These are phyloP conservation scores for Bombus vancouverensis DNA, from an alignment of 1,140 invertebrate species.

Conservation along the genomic window DNA sequence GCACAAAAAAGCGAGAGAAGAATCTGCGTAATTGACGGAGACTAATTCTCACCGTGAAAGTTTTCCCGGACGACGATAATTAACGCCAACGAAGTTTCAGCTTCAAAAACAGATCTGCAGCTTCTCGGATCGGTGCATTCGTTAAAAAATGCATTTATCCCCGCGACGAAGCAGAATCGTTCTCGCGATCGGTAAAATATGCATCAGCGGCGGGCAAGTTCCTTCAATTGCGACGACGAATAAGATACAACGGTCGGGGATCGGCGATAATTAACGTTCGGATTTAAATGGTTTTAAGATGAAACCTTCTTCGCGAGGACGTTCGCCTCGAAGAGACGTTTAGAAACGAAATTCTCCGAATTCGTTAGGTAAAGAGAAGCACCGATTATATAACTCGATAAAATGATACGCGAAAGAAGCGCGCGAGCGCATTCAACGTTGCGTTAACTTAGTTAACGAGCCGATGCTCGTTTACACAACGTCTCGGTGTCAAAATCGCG, in stretches of 20 bases:
- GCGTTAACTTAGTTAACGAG: neutral
- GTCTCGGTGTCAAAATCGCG: neutral
- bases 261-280: neutral
- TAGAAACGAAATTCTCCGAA: neutral
- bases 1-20: too few relatives aligned
- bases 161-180: neutral
- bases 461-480: neutral
- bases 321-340: neutral
- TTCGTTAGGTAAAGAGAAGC: neutral
- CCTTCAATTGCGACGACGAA: neutral
- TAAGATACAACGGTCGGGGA: neutral
- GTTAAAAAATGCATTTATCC: neutral
- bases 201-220: neutral
- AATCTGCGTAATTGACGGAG: neutral
- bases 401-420: constrained; percentile 1
- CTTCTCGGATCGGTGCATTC: neutral
- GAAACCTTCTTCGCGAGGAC: neutral
- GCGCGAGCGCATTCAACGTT: neutral
- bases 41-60: neutral
- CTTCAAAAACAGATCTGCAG: neutral
- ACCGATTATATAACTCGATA: neutral
- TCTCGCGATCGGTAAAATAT: neutral
- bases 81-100: neutral
- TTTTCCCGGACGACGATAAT: neutral
- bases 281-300: neutral